A percentile compares a stretch with the other conserved stretches of the same genome.
phyloP scores from a whole-genome alignment of 1,140 invertebrate species.

The Listronotus bonariensis region DNA sequence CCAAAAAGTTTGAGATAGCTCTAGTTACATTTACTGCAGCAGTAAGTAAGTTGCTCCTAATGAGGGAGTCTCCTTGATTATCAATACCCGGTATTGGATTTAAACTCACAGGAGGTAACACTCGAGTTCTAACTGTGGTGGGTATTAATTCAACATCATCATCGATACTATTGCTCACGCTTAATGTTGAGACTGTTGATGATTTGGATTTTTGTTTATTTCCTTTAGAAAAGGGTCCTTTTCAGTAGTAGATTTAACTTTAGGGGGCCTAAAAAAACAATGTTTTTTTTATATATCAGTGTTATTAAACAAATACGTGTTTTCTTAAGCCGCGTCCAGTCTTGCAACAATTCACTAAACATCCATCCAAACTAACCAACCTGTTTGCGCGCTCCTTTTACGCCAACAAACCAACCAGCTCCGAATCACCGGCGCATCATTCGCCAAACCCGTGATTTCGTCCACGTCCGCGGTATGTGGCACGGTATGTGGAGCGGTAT shows the following conservation, averaged over 20 bases:
- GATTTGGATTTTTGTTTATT: slow-evolving; percentile 12
- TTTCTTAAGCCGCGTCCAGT: too few species aligned
- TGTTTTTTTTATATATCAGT: too few species aligned
- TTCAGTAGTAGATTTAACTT: slow-evolving; percentile 15
- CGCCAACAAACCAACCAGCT: too few species aligned
- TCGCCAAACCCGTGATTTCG: too few species aligned
- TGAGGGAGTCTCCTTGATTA: slow-evolving; percentile 48
- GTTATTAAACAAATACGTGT: too few species aligned
- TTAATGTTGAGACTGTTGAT: slow-evolving; percentile 34
- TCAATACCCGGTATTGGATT: slow-evolving; percentile 51
- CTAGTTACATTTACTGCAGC: slow-evolving; percentile 73
- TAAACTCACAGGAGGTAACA: slow-evolving; percentile 48
- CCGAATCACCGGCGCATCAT: too few species aligned
- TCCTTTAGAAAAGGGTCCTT: slow-evolving; percentile 5
- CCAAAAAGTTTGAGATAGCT: slow-evolving; percentile 74
- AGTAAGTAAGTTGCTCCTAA: slow-evolving; percentile 67
- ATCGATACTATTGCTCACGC: slow-evolving; percentile 43
- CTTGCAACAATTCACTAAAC: too few species aligned
- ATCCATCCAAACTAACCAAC: too few species aligned
- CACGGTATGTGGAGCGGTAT: too few species aligned
- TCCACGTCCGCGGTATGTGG: too few species aligned
- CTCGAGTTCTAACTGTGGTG: slow-evolving; percentile 32
- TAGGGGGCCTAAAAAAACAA: slow-evolving; percentile 9
- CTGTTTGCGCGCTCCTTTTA: too few species aligned
- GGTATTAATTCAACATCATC: slow-evolving; percentile 37